Base-by-base conservation (phyloP, 2,888 invertebrate genomes). In the Pyrochroa serraticornis region DNA sequence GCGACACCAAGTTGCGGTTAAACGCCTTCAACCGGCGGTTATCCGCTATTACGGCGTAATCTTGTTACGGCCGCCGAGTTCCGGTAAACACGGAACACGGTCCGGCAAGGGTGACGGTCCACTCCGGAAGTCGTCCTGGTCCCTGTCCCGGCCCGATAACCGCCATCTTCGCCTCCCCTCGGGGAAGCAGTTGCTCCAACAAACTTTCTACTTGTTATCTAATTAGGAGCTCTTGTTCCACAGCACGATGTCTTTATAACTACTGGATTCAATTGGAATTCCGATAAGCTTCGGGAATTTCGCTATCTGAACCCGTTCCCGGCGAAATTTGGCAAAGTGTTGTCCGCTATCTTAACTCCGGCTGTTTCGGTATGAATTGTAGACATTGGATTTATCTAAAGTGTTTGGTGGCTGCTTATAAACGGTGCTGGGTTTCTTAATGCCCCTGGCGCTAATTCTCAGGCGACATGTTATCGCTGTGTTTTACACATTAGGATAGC, bases 181-280 rank as follows among this genome's bases (percentile, higher is more conserved):
- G 14, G 41, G 42, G 31, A 37, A 39, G 54, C 51, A 31, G 50
- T 41, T 37, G 30, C 48, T 64, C 69, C 64, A 64, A 69, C 71
- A 72, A 71, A 74, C 73, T 71, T 72, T 71, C 69, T 69, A 72
- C 72, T 76, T 74, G 74, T 74, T 73, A 75, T 76, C 73, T 76
- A 75, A 75, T 76, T 75, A 77, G 73, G 67, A 72, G 73, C 72
- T 74, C 73, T 74, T 75, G 75, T 76, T 75, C 73, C 71, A 69
- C 72, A 73, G 67, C 69, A 67, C 73, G 73, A 75, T 75, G 75
- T 76, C 75, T 74, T 74, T 74, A 75, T 74, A 75, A 76, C 75
- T 71, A 72, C 73, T 66, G 72, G 71, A 74, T 75, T 75, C 76
- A 77, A 75, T 75, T 76, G 73, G 70, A 75, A 75, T 76, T 72